Conservation (phyloP, 2,113 vertebrate genomes). For the Eptesicus fuscus region DNA sequence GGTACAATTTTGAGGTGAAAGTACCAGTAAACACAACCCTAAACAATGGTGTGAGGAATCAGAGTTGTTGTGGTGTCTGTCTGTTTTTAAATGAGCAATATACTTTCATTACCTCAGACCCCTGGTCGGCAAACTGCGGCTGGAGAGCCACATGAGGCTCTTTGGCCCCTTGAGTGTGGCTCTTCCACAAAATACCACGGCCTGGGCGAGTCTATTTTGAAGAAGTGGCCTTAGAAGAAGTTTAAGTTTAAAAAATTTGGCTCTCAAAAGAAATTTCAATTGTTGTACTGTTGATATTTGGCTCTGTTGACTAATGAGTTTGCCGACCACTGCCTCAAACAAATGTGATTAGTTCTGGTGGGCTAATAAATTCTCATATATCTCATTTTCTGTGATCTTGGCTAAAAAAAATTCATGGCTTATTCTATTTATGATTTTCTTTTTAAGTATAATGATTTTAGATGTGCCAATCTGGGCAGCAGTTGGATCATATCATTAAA, state of each 20-base stretch:
- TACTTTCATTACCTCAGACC: not conserved
- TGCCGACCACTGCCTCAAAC: not conserved
- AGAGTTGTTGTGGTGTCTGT: not conserved
- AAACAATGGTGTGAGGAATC: not conserved
- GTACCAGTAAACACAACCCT: not conserved
- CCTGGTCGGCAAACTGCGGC: no score
- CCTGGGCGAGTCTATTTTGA: no score
- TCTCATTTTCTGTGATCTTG: not conserved
- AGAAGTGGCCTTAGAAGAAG: no score
- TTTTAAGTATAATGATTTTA: not conserved
- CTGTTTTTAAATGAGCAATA: not conserved
- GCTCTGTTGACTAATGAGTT: no score
- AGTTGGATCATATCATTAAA: not conserved
- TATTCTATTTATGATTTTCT: not conserved
- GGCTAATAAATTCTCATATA: not conserved
- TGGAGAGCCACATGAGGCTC: no score
- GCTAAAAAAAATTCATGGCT: not conserved
- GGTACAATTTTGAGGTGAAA: not conserved
- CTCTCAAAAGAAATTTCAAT: no score
- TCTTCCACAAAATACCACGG: no score
- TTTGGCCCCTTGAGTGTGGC: no score
- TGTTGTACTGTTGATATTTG: no score
- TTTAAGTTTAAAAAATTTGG: no score
- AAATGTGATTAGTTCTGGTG: not conserved
- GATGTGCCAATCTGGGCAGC: not conserved